Percentiles rank a stretch among this genome's conserved stretches.
These are phyloP conservation scores for Liolophura sinensis DNA, from an alignment of 1,140 invertebrate genomes.

Conservation along the genomic window DNA sequence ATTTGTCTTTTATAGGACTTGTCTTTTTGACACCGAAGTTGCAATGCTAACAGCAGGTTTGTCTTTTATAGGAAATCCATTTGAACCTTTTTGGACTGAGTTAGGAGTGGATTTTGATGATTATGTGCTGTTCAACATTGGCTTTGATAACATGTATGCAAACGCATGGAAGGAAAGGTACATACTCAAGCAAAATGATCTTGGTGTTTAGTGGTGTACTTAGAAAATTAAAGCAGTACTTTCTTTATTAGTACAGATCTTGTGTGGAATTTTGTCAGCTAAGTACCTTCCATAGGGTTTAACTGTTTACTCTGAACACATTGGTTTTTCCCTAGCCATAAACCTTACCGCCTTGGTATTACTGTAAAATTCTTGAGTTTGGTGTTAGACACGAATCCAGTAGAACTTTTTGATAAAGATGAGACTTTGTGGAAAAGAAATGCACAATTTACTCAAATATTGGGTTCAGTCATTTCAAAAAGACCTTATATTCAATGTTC, in stretches of 20 bases:
- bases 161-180: conserved; percentile 28
- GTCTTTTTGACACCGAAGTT: no score
- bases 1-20: no score
- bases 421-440: no score
- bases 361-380: no score
- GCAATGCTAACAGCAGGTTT: not conserved
- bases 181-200: not conserved
- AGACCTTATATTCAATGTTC: no score
- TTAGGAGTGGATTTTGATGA: conserved; percentile 83
- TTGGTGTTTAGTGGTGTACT: not conserved
- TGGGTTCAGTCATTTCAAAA: no score
- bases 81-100: conserved; percentile 98
- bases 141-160: conserved; percentile 73
- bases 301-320: not conserved
- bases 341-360: no score
- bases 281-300: not conserved
- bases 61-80: conserved; percentile 80
- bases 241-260: not conserved
- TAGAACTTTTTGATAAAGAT: no score
- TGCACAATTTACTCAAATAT: no score
- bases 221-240: not conserved
- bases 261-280: not conserved
- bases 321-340: no score
- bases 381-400: no score
- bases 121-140: conserved; percentile 87